Evolutionary conservation across 2,113 vertebrate species (phyloP).

Genomic region (Rhegmatorhina hoffmannsi): DNA sequence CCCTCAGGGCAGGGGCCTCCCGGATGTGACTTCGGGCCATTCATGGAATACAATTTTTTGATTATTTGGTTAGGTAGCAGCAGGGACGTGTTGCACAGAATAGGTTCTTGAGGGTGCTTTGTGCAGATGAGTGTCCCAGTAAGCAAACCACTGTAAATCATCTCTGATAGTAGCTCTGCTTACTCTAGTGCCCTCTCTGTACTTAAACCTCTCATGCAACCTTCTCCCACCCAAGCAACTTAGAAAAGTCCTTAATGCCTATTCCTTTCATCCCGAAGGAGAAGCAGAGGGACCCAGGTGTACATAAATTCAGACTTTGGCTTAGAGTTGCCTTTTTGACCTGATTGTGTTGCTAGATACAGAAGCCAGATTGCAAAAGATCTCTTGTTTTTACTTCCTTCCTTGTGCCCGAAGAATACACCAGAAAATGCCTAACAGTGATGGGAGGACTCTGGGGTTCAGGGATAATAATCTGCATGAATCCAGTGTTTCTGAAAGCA

Average conservation of each 20-base stretch:
- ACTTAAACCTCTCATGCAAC: background rate
- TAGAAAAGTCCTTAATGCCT: background rate
- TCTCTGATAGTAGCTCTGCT: background rate
- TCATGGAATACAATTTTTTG: background rate
- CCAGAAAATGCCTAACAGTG: background rate
- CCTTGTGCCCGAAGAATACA: background rate
- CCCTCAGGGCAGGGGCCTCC: background rate
- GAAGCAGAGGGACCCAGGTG: background rate
- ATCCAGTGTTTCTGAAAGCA: conserved; percentile 20
- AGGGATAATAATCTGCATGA: background rate
- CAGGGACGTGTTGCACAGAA: background rate
- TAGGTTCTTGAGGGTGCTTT: background rate
- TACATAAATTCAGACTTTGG: background rate
- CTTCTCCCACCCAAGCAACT: accelerated
- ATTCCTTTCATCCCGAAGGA: background rate
- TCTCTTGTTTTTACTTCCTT: background rate
- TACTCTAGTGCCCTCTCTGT: background rate
- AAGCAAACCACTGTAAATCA: background rate
- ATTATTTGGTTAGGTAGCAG: background rate
- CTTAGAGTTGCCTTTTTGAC: background rate
- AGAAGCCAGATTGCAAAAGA: background rate
- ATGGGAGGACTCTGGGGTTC: background rate
- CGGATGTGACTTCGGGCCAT: background rate
- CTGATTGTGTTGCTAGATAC: background rate
- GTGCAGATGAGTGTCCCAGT: background rate